Evolutionary conservation across 2,113 vertebrate species (phyloP), one percentile per base, ranked within the genome.

Genomic region (Paraplagusia blochii): DNA sequence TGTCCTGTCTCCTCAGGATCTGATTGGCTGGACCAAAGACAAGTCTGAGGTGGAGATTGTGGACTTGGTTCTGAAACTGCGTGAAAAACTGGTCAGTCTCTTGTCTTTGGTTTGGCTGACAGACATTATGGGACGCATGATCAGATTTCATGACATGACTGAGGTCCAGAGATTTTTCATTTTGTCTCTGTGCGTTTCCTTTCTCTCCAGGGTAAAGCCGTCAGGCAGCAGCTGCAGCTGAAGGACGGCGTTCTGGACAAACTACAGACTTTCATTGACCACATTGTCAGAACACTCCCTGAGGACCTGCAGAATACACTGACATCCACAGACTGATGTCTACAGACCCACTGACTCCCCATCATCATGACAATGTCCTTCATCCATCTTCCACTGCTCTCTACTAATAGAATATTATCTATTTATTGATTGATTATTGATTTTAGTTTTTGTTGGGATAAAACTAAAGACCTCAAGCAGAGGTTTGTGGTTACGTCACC

Each of bases 31-130:
- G 97, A 93, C 94, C 81, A 92, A 88, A 85, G 95, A 95, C 85
- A 97, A 96, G 82, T 97, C 95, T 0, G 95, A 99, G 68, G 96
- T 97, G 69, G 96, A 99, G 66, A 90, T 93, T 0, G 95, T 98
- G 4, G 96, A 99, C 69, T 83, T 98, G 64, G 87, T 97, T 46
- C 87, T 98, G 66, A 97, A 99, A 76, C 91, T 99, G 4, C 87
- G 89, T 1, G 95, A 98, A 75, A 97, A 98, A 79, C 83, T 98
- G 91, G 97, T 97, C 57, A 85, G 85, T 57, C 36, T 38, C 8
- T 5, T 42, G 8, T 1, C 6, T 12, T 43, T 13, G 4, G 10
- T 6, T 13, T 13, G 42, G n/a, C n/a, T n/a, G n/a, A n/a, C n/a
- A n/a, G n/a, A n/a, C n/a, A n/a, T n/a, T n/a, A n/a, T n/a, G n/a